A percentile compares a stretch with the other conserved stretches of the same genome.
These are phyloP conservation scores for Pogonomyrmex barbatus DNA, from an alignment of 1,140 invertebrate species.

Conservation along the genomic window DNA sequence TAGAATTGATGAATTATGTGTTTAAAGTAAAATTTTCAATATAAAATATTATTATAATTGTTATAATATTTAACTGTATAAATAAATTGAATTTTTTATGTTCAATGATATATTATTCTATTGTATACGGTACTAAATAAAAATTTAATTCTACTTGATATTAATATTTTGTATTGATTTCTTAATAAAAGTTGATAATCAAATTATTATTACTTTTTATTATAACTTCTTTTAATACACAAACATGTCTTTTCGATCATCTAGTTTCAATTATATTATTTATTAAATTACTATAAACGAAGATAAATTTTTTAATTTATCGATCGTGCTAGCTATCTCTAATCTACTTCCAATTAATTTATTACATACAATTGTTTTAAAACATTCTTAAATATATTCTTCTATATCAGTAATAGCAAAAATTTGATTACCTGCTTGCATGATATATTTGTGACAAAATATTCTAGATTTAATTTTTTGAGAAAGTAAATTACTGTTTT, in stretches of 20 bases:
- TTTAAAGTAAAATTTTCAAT: not conserved
- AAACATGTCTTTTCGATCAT: not conserved
- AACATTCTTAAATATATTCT: not conserved
- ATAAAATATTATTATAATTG: not conserved
- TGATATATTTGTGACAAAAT: not conserved
- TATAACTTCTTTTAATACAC: not conserved
- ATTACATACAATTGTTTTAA: not conserved
- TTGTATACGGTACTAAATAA: not conserved
- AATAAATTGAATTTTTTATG: not conserved
- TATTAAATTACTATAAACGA: not conserved
- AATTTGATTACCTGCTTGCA: constrained; percentile 28
- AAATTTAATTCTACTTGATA: not conserved
- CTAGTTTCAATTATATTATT: not conserved
- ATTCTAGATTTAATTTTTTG: not conserved
- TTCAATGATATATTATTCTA: not conserved
- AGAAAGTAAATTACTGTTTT: constrained; percentile 7
- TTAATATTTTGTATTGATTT: not conserved
- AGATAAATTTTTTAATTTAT: not conserved
- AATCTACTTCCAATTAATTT: not conserved
- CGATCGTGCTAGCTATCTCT: not conserved
- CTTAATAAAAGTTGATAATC: not conserved
- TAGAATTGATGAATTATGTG: not conserved
- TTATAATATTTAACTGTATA: constrained; percentile 1
- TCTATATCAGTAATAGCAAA: not conserved
- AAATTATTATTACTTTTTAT: not conserved